Conservation (phyloP, 2,888 invertebrate genomes). For the Aethes cnicana region DNA sequence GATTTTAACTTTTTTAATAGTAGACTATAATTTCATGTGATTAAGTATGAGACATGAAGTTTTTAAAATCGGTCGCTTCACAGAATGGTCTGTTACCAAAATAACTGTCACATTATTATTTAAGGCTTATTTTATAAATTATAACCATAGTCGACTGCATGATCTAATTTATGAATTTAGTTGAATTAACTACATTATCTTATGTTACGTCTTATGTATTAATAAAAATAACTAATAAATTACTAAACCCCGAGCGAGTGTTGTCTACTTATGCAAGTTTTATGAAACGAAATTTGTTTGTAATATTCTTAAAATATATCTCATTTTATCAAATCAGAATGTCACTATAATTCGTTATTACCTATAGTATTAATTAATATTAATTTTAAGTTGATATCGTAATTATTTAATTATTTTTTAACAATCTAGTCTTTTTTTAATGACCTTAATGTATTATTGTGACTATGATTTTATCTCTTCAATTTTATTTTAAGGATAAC, state of each 20-base stretch:
- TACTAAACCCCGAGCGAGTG: constrained; percentile 20
- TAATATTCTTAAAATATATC: constrained; percentile 17
- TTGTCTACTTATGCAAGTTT: constrained; percentile 27
- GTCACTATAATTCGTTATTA: constrained; percentile 44
- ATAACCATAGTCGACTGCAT: constrained; percentile 12
- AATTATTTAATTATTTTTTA: constrained; percentile 55
- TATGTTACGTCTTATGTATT: constrained; percentile 17
- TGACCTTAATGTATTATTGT: constrained; percentile 64
- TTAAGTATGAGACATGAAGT: background rate
- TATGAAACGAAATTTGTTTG: constrained; percentile 25
- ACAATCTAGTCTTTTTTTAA: constrained; percentile 77
- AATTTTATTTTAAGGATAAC: constrained; percentile 39
- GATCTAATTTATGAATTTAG: constrained; percentile 25
- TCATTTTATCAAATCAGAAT: constrained; percentile 35
- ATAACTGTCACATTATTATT: constrained; percentile 32
- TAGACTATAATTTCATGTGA: background rate
- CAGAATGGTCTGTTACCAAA: constrained; percentile 31
- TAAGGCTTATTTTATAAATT: constrained; percentile 15
- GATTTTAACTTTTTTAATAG: background rate
- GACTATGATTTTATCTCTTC: constrained; percentile 49
- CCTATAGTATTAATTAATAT: constrained; percentile 42
- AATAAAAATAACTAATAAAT: no score
- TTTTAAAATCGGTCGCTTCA: constrained; percentile 6
- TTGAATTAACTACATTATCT: constrained; percentile 9
- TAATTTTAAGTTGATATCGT: constrained; percentile 32